These are phyloP conservation scores for Cygnus atratus DNA, from an alignment of 2,113 vertebrate species.

Conservation along the genomic window DNA sequence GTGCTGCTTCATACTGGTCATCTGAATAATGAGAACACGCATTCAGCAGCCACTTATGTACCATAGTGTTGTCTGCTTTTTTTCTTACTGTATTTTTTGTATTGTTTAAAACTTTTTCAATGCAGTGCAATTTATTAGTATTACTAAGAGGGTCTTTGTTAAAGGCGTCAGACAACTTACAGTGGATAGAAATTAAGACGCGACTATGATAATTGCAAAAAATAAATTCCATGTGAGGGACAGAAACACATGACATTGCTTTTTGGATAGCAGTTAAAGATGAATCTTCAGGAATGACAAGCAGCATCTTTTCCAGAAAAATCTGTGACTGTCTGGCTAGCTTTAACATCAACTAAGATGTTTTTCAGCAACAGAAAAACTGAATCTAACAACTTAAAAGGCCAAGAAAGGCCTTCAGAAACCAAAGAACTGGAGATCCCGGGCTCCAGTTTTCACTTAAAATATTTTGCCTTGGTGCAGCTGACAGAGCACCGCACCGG, in stretches of 20 bases:
- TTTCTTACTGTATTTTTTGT: no score
- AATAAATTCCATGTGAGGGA: neutral
- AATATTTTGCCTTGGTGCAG: fast-evolving
- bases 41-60: fast-evolving
- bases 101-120: neutral
- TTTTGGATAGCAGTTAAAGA: neutral
- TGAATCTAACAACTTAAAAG: neutral
- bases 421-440: neutral
- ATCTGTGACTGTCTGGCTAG: neutral
- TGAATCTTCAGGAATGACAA: neutral
- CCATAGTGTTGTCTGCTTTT: no score
- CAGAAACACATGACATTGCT: fast-evolving
- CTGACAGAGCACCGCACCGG: neutral
- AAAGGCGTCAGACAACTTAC: neutral
- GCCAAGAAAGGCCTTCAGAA: neutral
- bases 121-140: no score
- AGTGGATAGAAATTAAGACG: neutral
- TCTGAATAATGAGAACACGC: fast-evolving
- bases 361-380: neutral
- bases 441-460: fast-evolving
- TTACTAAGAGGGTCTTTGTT: neutral
- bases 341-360: neutral
- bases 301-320: neutral
- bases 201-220: fast-evolving
- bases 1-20: fast-evolving